A percentile compares a stretch with the other conserved stretches of the same genome.
Evolutionary conservation across 2,797 vertebrate species (phyloP).

Genomic region (Ciconia nigra): DNA sequence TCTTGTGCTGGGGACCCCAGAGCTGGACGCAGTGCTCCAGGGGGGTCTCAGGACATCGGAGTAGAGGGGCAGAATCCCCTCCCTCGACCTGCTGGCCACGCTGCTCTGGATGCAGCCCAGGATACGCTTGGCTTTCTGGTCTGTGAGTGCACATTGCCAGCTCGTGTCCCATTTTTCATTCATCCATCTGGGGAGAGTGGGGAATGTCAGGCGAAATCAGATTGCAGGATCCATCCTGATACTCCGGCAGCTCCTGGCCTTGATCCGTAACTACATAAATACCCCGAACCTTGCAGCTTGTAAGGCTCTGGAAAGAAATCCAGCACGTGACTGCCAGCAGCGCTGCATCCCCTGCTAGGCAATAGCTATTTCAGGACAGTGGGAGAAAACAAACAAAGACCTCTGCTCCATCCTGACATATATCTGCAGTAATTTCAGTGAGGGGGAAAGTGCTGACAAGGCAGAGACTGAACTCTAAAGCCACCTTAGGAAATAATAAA

Average conservation of each 20-base stretch:
- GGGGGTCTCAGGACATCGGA: neutral
- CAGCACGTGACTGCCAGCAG: neutral
- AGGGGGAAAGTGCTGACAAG: neutral
- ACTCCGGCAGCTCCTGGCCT: neutral
- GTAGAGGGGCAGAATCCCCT: neutral
- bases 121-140: rapidly evolving
- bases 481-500: neutral
- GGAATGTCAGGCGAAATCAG: neutral
- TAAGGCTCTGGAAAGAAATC: neutral
- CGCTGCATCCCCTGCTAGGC: neutral
- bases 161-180: neutral
- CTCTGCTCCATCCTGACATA: neutral
- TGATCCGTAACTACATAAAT: neutral
- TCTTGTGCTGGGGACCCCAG: neutral
- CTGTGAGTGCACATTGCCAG: rapidly evolving
- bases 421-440: neutral
- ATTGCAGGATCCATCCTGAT: neutral
- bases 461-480: neutral
- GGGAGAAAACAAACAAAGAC: neutral
- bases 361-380: neutral
- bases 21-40: neutral
- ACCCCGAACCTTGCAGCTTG: neutral
- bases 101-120: neutral
- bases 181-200: neutral
- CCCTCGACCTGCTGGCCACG: neutral